These are phyloP conservation scores for Menura novaehollandiae DNA, from an alignment of 2,113 vertebrate species.

Conservation along the genomic window DNA sequence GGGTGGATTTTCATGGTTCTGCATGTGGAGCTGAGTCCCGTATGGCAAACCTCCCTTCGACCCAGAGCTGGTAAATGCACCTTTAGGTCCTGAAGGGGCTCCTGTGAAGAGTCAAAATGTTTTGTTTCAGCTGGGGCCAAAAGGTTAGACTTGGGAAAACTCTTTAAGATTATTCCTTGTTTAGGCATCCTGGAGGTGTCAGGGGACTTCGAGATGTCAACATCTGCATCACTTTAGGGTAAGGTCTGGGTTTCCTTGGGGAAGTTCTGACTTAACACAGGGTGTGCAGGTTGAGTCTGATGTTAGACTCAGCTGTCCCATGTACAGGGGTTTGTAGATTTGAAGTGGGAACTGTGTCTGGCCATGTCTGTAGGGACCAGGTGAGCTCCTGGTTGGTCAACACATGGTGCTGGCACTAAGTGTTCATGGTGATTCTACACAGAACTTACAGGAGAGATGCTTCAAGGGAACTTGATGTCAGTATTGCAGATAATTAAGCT, in stretches of 20 bases:
- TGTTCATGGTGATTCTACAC: not conserved
- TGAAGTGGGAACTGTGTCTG: not conserved
- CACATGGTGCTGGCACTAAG: not conserved
- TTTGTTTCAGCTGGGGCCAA: not conserved
- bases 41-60: not conserved
- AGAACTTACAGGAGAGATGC: not conserved
- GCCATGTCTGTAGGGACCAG: not conserved
- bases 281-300: not conserved
- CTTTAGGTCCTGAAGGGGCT: not conserved
- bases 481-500: not conserved
- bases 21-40: not conserved
- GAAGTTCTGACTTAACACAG: not conserved
- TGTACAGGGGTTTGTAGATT: not conserved
- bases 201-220: not conserved
- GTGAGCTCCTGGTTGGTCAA: not conserved
- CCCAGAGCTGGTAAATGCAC: not conserved
- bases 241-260: not conserved
- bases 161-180: not conserved
- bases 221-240: not conserved
- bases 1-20: not conserved
- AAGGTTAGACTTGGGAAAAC: not conserved
- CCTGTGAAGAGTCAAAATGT: not conserved
- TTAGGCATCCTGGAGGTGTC: not conserved
- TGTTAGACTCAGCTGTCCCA: rapidly evolving
- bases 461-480: not conserved